A percentile compares a stretch with the other conserved stretches of the same genome.
Evolutionary conservation across 1,140 invertebrate species (phyloP).

Genomic region (Telenomus remus): DNA sequence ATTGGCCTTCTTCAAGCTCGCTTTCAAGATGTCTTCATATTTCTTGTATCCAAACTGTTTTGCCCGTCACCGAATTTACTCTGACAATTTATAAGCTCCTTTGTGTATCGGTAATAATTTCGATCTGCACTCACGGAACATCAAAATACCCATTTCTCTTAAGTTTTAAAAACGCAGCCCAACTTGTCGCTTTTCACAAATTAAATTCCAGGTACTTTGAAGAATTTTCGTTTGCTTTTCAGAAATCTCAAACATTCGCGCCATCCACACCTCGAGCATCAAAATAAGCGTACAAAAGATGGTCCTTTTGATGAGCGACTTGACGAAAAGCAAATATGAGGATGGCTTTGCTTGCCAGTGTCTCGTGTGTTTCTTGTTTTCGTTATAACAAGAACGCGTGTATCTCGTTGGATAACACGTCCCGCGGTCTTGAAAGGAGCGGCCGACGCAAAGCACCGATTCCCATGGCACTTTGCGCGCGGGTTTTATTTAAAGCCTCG

Average conservation of each 20-base stretch:
- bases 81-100: too few relatives aligned
- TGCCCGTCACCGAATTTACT: background rate
- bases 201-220: too few relatives aligned
- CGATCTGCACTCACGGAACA: too few relatives aligned
- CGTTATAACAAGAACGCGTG: constrained; percentile 37
- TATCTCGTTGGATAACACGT: constrained; percentile 43
- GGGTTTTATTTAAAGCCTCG: constrained; percentile 46
- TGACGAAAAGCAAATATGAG: constrained; percentile 34
- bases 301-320: background rate
- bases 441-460: constrained; percentile 22
- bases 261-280: background rate
- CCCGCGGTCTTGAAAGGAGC: constrained; percentile 23
- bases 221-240: too few relatives aligned
- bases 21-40: background rate
- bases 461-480: constrained; percentile 31
- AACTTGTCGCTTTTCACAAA: too few relatives aligned
- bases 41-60: constrained; percentile 5
- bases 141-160: too few relatives aligned
- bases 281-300: background rate
- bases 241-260: too few relatives aligned
- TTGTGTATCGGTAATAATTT: too few relatives aligned
- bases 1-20: constrained; percentile 2
- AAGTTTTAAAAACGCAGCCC: too few relatives aligned
- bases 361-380: constrained; percentile 16
- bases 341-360: background rate